phyloP scores from a whole-genome alignment of 2,797 vertebrate species.

The Sphenodon punctatus region DNA sequence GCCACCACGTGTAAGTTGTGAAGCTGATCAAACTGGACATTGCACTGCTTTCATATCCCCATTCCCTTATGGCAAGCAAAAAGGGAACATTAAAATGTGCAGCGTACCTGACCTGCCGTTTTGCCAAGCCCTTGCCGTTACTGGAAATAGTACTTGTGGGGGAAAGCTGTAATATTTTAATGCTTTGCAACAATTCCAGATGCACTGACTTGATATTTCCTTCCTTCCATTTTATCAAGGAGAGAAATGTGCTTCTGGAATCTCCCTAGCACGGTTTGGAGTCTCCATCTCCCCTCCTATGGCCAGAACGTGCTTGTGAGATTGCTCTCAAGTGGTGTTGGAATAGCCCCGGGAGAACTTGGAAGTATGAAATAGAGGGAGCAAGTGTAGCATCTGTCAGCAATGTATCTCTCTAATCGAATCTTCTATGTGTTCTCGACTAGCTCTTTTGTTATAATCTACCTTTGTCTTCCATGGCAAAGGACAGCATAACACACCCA shows the following conservation, averaged over 20 bases:
- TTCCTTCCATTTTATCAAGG: neutral
- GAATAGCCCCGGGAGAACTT: neutral
- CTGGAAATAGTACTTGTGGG: rapidly evolving
- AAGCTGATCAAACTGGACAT: neutral
- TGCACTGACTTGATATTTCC: neutral
- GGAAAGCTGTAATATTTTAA: neutral
- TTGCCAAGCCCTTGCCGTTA: neutral
- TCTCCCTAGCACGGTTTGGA: neutral
- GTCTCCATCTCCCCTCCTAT: neutral
- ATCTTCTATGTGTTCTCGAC: too few relatives aligned
- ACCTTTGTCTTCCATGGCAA: too few relatives aligned
- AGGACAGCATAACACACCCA: too few relatives aligned
- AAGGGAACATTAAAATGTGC: neutral
- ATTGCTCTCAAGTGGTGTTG: neutral
- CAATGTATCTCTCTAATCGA: neutral
- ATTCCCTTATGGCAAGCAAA: neutral
- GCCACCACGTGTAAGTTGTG: neutral
- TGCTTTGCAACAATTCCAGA: rapidly evolving
- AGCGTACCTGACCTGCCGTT: rapidly evolving
- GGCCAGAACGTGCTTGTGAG: neutral
- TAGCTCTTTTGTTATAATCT: too few relatives aligned
- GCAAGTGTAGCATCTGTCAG: neutral
- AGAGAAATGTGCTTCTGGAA: neutral
- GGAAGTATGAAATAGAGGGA: neutral
- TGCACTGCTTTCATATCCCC: neutral